phyloP scores from a whole-genome alignment of 2,888 invertebrate genomes.

The Dryobotodes eremita region DNA sequence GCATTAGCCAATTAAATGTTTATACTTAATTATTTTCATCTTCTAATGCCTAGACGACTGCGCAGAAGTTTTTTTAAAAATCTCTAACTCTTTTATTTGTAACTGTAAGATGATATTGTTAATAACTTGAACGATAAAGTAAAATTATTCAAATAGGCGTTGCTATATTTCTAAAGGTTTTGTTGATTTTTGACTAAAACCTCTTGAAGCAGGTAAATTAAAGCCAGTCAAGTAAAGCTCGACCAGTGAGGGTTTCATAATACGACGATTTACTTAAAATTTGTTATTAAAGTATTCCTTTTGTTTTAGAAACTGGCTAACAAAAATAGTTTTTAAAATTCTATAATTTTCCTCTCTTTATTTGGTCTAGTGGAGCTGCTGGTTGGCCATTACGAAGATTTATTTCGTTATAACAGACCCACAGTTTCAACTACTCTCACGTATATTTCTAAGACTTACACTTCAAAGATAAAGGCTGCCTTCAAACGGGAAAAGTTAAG shows the following conservation, averaged over 20 bases:
- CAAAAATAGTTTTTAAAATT: conserved; percentile 28
- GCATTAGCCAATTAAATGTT: conserved; percentile 1
- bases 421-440: conserved; percentile 23
- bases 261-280: conserved; percentile 38
- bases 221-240: conserved; percentile 48
- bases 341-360: conserved; percentile 37
- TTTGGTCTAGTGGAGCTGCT: conserved; percentile 31
- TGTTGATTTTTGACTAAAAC: conserved; percentile 41
- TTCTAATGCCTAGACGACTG: no score
- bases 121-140: neutral
- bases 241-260: conserved; percentile 31
- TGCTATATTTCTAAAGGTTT: conserved; percentile 6
- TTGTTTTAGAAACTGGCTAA: conserved; percentile 26
- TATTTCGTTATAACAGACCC: conserved; percentile 51
- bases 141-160: conserved; percentile 4
- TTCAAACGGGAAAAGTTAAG: conserved; percentile 47
- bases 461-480: conserved; percentile 55
- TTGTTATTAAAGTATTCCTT: conserved; percentile 37
- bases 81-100: neutral
- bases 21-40: neutral
- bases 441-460: conserved; percentile 26
- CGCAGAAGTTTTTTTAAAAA: neutral
- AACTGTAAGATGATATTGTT: neutral
- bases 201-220: conserved; percentile 30
- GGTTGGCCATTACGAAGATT: conserved; percentile 54